These are phyloP conservation scores for Monodelphis domestica DNA, from an alignment of 2,797 vertebrate genomes.

Conservation along the genomic window DNA sequence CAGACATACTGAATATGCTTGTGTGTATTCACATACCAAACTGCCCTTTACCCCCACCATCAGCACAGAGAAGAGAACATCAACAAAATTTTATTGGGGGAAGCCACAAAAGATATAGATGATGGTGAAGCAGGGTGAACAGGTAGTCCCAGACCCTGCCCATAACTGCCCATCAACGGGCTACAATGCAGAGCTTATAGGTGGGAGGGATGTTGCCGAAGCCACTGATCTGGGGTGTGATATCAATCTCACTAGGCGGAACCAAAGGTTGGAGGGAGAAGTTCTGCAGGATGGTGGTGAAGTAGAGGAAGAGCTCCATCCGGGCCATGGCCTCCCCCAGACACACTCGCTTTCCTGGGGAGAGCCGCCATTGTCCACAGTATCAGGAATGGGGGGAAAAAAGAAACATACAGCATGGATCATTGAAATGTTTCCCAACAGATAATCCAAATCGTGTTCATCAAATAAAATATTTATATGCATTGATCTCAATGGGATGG, in stretches of 20 bases:
- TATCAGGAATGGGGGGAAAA: not conserved
- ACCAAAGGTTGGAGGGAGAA: constrained; percentile 70
- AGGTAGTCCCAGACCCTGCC: not conserved
- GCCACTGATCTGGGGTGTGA: constrained; percentile 64
- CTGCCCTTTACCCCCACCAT: too few relatives aligned
- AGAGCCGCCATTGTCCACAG: not conserved
- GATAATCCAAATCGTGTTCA: not conserved
- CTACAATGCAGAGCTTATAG: constrained; percentile 71
- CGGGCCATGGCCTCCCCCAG: constrained; percentile 78
- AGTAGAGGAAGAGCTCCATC: constrained; percentile 82
- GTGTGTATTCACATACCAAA: too few relatives aligned
- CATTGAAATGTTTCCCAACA: not conserved
- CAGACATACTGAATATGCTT: too few relatives aligned
- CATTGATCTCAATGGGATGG: not conserved
- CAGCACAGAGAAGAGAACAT: not conserved
- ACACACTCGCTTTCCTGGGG: constrained; percentile 77
- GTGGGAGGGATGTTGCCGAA: constrained; percentile 78
- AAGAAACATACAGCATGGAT: not conserved
- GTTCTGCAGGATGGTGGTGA: constrained; percentile 77
- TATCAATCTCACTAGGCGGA: constrained; percentile 65
- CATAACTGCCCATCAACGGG: constrained; percentile 52
- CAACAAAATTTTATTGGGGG: not conserved
- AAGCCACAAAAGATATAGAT: not conserved
- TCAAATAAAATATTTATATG: not conserved
- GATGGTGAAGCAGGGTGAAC: too few relatives aligned